Percentiles rank a stretch among this genome's conserved stretches.
Conservation (phyloP, 2,797 vertebrate genomes). For the Hylomyscus alleni region DNA sequence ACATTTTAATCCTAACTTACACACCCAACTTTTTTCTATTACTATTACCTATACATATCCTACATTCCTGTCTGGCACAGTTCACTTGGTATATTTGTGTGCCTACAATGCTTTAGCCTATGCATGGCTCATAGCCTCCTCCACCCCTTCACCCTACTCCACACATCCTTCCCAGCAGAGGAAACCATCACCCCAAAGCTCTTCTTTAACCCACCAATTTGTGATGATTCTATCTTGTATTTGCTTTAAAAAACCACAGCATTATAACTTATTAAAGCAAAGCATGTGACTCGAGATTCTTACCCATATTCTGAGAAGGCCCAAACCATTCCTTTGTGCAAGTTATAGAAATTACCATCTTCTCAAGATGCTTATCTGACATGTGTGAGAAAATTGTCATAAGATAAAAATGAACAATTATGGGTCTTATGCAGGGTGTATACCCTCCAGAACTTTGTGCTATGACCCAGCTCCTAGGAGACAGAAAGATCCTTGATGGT, state of each 20-base stretch:
- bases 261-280: constrained; percentile 45
- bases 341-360: constrained; percentile 64
- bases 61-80: neutral
- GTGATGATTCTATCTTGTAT: neutral
- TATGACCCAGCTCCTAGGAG: neutral
- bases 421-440: constrained; percentile 16
- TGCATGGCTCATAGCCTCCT: neutral
- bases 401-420: constrained; percentile 59
- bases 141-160: neutral
- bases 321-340: constrained; percentile 47
- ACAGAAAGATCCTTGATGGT: constrained; percentile 23
- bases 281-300: constrained; percentile 56
- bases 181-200: constrained; percentile 42
- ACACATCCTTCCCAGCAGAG: constrained; percentile 33
- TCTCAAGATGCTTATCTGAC: constrained; percentile 67
- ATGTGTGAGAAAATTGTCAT: constrained; percentile 64
- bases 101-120: neutral
- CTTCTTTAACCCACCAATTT: constrained; percentile 47
- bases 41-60: neutral
- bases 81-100: neutral
- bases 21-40: constrained; percentile 20
- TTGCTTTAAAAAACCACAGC: constrained; percentile 38
- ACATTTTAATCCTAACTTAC: constrained; percentile 44
- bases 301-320: constrained; percentile 36
- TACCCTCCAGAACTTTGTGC: neutral